Percentiles rank a stretch among this genome's conserved stretches.
phyloP scores from a whole-genome alignment of 2,797 vertebrate species.

The Mus minutoides region DNA sequence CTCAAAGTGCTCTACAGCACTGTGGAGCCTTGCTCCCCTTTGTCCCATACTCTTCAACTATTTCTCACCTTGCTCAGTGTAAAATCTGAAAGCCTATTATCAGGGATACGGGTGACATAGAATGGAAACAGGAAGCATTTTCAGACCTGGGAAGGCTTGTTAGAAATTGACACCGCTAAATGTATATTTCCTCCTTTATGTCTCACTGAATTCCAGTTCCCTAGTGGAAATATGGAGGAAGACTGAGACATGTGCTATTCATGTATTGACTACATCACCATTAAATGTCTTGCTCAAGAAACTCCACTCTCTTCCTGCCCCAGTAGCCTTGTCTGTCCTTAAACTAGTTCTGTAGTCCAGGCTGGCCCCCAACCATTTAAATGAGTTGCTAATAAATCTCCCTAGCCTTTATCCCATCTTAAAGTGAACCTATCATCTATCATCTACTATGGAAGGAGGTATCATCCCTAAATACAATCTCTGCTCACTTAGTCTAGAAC shows the following conservation, averaged over 20 bases:
- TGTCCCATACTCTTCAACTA: too few relatives aligned
- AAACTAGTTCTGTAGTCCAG: not conserved
- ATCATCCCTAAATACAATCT: not conserved
- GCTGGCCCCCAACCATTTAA: not conserved
- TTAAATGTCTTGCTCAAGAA: not conserved
- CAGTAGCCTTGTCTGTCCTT: not conserved
- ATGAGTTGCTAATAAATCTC: not conserved
- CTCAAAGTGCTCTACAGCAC: not conserved
- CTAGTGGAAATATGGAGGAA: too few relatives aligned
- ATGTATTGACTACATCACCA: not conserved
- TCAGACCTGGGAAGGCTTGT: not conserved
- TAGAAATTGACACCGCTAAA: not conserved
- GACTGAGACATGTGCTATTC: rapidly evolving
- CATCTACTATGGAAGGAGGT: not conserved
- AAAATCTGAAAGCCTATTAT: not conserved
- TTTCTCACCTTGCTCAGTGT: not conserved
- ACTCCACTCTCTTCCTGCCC: not conserved
- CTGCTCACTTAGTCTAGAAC: not conserved
- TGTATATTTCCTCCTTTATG: not conserved
- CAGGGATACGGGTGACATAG: not conserved
- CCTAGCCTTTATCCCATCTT: not conserved
- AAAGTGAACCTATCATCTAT: not conserved
- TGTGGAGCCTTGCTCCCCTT: not conserved
- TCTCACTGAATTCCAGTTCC: not conserved
- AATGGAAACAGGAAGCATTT: not conserved